Percentiles rank a stretch among this genome's conserved stretches.
Evolutionary conservation across 2,113 vertebrate species (phyloP).

Genomic region (Lepus timidus): DNA sequence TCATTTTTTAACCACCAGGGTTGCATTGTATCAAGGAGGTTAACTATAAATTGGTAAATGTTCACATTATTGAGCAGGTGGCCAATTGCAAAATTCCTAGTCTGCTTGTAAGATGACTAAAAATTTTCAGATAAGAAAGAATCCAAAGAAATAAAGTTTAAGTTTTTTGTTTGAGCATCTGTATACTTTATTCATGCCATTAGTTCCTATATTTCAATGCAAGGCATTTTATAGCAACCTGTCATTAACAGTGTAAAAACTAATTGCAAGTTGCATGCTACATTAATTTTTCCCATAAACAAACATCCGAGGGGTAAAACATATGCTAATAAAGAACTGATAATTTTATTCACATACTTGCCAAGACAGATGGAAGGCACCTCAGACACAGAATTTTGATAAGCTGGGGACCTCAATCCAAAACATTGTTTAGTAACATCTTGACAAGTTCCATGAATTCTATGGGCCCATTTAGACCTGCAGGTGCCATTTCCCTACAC

Average conservation of each 20-base stretch:
- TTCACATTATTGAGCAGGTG: background rate
- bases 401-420: background rate
- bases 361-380: conserved; percentile 54
- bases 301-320: conserved; percentile 71
- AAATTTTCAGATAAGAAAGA: background rate
- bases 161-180: background rate
- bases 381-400: background rate
- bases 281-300: conserved; percentile 67
- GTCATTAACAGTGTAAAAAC: conserved; percentile 66
- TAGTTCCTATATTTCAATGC: conserved; percentile 15
- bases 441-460: background rate
- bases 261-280: conserved; percentile 72
- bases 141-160: no score
- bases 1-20: background rate
- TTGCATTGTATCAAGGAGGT: background rate
- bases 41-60: background rate
- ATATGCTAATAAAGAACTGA: conserved; percentile 60
- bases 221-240: conserved; percentile 62
- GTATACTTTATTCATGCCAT: conserved; percentile 13
- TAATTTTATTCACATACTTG: conserved; percentile 58
- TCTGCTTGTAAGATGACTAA: background rate
- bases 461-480: background rate
- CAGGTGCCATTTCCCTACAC: background rate
- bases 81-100: background rate
- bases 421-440: background rate